Percentiles rank a stretch among this genome's conserved stretches.
Conservation (phyloP, 2,797 vertebrate species). For the Darevskia nairensis region DNA sequence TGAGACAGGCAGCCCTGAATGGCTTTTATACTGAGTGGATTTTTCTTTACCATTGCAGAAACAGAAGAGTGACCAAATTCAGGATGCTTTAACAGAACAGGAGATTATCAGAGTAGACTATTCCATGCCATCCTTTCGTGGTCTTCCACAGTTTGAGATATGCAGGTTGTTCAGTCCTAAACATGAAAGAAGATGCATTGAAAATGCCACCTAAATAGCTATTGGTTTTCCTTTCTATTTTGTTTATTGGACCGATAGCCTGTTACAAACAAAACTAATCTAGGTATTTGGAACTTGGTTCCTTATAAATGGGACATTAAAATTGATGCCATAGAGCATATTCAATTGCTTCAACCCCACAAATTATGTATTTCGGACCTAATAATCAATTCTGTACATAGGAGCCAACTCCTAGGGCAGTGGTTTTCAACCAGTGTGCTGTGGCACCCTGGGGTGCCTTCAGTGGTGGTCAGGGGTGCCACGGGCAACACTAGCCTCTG, state of each 20-base stretch:
- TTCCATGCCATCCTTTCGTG: neutral
- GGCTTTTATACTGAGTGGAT: constrained; percentile 40
- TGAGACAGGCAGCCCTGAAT: constrained; percentile 34
- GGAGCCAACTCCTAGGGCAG: too few relatives aligned
- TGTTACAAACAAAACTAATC: neutral
- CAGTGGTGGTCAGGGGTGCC: too few relatives aligned
- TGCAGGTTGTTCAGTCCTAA: neutral
- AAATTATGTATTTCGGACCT: neutral
- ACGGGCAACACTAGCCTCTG: too few relatives aligned
- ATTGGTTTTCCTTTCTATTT: neutral
- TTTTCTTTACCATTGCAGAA: constrained; percentile 8
- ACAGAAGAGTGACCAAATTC: constrained; percentile 4
- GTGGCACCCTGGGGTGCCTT: too few relatives aligned
- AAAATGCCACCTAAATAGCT: neutral
- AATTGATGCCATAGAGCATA: neutral
- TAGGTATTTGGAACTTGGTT: neutral
- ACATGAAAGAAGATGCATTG: neutral
- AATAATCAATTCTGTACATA: neutral
- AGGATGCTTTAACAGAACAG: neutral
- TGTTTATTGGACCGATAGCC: neutral
- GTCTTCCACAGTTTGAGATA: constrained; percentile 55
- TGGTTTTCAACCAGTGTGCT: too few relatives aligned
- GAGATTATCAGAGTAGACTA: neutral
- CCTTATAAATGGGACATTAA: neutral
- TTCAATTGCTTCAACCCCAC: neutral